Base-by-base conservation (phyloP, 2,797 vertebrate species). In the Garrulus glandarius region DNA sequence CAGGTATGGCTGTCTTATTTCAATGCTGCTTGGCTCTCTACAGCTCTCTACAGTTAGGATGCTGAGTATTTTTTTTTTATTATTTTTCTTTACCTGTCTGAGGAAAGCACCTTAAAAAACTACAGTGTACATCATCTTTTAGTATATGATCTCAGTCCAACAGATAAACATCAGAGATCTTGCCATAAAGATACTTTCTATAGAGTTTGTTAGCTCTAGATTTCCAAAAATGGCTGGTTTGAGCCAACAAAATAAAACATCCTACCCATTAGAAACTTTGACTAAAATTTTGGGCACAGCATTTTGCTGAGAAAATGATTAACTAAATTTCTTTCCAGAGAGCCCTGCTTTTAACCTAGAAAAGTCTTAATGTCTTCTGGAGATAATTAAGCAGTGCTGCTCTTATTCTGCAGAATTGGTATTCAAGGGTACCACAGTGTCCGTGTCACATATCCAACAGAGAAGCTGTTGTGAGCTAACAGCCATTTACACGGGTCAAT, bases 401-500 rank as follows among this genome's bases (percentile, higher is more conserved):
- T 29, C 37, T 65, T 89, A 50, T 57, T 63, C 24, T 65, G 46
- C 15, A 92, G 36, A 75, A 64, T 6, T 32, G 15, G 56, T 75
- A 2, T 34, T 82, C 24, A 43, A 74, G 36, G 21, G 13, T n/a
- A 82, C 39, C 21, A 32, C 23, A 59, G 15, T 1, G 1, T 23
- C 36, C 52, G 10, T 47, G 39, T 41, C 56, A 85, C 17, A 9
- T 22, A 43, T 6, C 34, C 41, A 74, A 15, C 21, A 67, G 10
- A 41, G 29, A 89, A 77, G 37, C 15, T 43, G 34, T 23, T 67
- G 43, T 47, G 29, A 3, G 6, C 23, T 26, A 36, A 41, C 15
- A 69, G 22, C 27, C 11, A 0, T 56, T 93, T 20, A 79, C 41
- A 27, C 0, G 0, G 11, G 13, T 71, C 24, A 49, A 52, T 43